Base-by-base conservation (phyloP, 2,888 invertebrate genomes). In the Synanthedon tipuliformis region DNA sequence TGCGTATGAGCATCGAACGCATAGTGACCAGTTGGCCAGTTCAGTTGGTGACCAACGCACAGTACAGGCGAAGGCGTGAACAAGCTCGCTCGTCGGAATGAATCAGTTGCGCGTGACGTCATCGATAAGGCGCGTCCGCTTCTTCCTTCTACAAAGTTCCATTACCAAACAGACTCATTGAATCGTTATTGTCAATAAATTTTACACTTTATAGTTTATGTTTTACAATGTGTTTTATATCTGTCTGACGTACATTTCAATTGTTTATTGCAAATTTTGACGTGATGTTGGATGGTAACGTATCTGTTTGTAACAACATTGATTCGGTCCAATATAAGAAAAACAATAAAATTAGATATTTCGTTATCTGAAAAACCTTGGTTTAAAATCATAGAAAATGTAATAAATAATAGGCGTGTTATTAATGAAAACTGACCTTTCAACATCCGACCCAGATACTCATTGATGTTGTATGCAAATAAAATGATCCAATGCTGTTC, bases 341-440 rank as follows among this genome's bases (percentile, higher is more conserved):
- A 27, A 27, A 27, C 2, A 45, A 45, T 8, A 45, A n/a, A 45
- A 54, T 54, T 52, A 52, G 56, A 54, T 51, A 51, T 50, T 59
- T 8, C 27, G 27, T 27, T 27, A 27, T 27, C 27, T 27, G 8
- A 27, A 73, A 74, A 78, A 66, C 81, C 83, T 80, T 79, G 79
- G 66, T 59, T 68, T 60, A 68, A 70, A 78, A 75, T 78, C 73
- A 75, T 73, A 69, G 63, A 59, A 68, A 66, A 71, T 77, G 78
- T 81, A 81, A 76, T 72, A 71, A 81, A 76, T 72, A 71, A 66
- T 68, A 27, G 8, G 8, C 27, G 27, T 27, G 27, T 27, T 27
- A 76, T 75, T 78, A 78, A 81, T 82, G 78, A 76, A 74, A 74
- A 75, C 66, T 77, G 82, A 78, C 85, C 84, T 83, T 73, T 74